Conservation (phyloP, 2,888 invertebrate genomes). For the Eucera pruinosa region DNA sequence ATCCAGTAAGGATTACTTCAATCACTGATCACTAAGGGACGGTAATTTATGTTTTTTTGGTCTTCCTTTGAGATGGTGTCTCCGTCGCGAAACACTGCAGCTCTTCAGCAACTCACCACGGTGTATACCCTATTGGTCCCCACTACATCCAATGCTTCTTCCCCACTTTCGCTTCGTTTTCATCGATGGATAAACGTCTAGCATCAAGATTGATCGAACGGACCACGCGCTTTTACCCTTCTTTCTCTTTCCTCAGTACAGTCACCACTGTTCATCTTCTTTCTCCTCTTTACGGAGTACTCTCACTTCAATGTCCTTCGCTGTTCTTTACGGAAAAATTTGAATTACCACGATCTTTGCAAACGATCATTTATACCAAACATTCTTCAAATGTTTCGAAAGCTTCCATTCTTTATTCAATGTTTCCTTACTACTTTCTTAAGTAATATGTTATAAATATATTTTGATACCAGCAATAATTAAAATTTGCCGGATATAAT, state of each 20-base stretch:
- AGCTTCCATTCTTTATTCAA: too few relatives aligned
- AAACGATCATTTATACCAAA: conserved; percentile 12
- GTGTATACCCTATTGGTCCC: conserved; percentile 82
- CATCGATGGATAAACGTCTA: conserved; percentile 71
- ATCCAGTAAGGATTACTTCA: conserved; percentile 5
- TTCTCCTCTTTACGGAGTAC: conserved; percentile 32
- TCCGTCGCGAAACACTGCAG: conserved; percentile 80
- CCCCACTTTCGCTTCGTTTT: conserved; percentile 80
- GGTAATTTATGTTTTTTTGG: conserved; percentile 66
- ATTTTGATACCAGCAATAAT: too few relatives aligned
- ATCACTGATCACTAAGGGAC: conserved; percentile 48
- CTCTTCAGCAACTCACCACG: conserved; percentile 70
- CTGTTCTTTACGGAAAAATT: conserved; percentile 35
- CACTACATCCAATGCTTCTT: conserved; percentile 76
- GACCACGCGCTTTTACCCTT: conserved; percentile 54
- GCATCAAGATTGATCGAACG: conserved; percentile 64
- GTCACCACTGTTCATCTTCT: conserved; percentile 16
- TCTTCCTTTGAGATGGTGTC: conserved; percentile 77
- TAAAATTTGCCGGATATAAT: neutral
- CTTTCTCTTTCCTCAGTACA: conserved; percentile 38
- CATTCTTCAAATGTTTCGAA: conserved; percentile 41
- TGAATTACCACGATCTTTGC: conserved; percentile 29
- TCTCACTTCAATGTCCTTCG: conserved; percentile 63
- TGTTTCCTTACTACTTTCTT: too few relatives aligned
- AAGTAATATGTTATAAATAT: too few relatives aligned